A percentile compares a stretch with the other conserved stretches of the same genome.
Conservation (phyloP, 2,888 invertebrate species). For the Cepaea hortensis region DNA sequence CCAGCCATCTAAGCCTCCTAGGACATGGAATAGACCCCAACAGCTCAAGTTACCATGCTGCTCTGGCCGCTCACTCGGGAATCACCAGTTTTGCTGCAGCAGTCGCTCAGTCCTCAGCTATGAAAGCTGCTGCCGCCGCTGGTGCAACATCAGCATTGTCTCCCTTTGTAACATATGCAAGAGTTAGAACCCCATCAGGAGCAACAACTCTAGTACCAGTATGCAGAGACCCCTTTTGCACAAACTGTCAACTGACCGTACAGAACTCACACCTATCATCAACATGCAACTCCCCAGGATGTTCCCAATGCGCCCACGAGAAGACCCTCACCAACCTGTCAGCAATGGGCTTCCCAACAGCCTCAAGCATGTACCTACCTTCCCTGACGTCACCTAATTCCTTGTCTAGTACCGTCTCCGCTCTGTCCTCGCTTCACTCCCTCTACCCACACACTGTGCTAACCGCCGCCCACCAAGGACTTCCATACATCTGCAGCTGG, state of each 20-base stretch:
- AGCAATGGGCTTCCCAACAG: constrained; percentile 40
- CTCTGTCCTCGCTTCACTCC: constrained; percentile 64
- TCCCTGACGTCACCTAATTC: constrained; percentile 61
- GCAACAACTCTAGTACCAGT: constrained; percentile 89
- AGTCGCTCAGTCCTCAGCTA: constrained; percentile 60
- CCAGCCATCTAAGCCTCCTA: constrained; percentile 53
- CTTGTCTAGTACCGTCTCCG: constrained; percentile 61
- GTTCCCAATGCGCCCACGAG: constrained; percentile 96
- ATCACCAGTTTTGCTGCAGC: constrained; percentile 51
- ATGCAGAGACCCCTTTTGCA: constrained; percentile 96
- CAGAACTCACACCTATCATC: constrained; percentile 80
- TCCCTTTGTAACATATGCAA: constrained; percentile 91
- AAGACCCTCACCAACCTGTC: constrained; percentile 69
- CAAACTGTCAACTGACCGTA: constrained; percentile 92
- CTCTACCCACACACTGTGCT: constrained; percentile 66
- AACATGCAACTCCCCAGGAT: constrained; percentile 92
- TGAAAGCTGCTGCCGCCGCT: constrained; percentile 78
- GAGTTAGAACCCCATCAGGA: constrained; percentile 93
- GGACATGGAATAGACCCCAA: constrained; percentile 55
- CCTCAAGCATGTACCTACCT: constrained; percentile 63
- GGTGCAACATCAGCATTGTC: constrained; percentile 79
- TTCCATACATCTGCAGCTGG: constrained; percentile 90
- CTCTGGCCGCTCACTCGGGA: constrained; percentile 64
- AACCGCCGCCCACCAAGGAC: constrained; percentile 59
- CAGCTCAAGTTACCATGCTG: constrained; percentile 54